Evolutionary conservation across 2,888 invertebrate species (phyloP).

Genomic region (Opisthograptis luteolata): DNA sequence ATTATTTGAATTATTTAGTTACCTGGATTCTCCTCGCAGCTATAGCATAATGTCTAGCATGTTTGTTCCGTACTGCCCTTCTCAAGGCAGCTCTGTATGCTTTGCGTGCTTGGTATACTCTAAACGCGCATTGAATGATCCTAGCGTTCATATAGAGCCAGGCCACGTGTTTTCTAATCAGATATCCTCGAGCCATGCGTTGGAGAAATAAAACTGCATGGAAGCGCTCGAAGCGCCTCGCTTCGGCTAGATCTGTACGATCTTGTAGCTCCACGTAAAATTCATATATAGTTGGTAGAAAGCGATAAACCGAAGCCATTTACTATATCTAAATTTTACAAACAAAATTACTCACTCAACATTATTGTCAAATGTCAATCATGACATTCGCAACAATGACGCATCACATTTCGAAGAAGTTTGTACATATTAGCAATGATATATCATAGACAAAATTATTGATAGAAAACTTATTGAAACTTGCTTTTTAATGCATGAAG

Average conservation of each 20-base stretch:
- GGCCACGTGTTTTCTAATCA: conserved; percentile 67
- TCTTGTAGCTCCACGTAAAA: conserved; percentile 64
- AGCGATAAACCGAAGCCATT: conserved; percentile 66
- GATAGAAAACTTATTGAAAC: too few species aligned
- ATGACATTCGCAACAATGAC: too few species aligned
- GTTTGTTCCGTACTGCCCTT: conserved; percentile 64
- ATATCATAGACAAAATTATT: too few species aligned
- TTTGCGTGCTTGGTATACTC: conserved; percentile 61
- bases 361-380: too few species aligned
- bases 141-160: conserved; percentile 67
- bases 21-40: conserved; percentile 73
- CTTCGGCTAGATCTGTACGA: conserved; percentile 57
- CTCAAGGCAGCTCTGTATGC: conserved; percentile 60
- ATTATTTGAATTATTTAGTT: conserved; percentile 21
- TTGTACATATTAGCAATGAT: too few species aligned
- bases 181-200: conserved; percentile 62
- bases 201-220: conserved; percentile 63
- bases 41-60: conserved; percentile 59
- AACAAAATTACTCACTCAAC: not conserved
- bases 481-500: too few species aligned
- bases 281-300: conserved; percentile 53
- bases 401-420: too few species aligned
- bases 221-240: conserved; percentile 53
- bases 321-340: not conserved
- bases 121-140: conserved; percentile 72